Evolutionary conservation across 2,888 invertebrate species (phyloP), one percentile per base, ranked within the genome.

Genomic region (Phrixothrix hirtus): DNA sequence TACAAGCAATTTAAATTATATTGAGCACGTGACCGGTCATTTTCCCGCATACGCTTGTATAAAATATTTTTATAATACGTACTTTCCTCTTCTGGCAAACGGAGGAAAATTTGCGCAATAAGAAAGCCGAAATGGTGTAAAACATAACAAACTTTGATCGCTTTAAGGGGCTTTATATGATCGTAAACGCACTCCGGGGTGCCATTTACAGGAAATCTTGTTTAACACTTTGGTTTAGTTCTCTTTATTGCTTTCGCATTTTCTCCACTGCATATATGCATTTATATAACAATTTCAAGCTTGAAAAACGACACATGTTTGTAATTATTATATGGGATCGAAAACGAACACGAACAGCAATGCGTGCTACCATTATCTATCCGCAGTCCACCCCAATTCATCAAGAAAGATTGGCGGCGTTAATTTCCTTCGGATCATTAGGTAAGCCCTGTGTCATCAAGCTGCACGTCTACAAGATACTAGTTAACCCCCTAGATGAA

Each of bases 341-440:
- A 21, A 21, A 21, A 21, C 3, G 21, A 21, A 21, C 21, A 21
- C 21, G 21, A 7, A 21, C 21, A 21, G 4, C 7, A 7, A 21
- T 7, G 21, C 21, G 21, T 5, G 7, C 4, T 21, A 53, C 48
- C 48, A 57, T 57, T 57, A 57, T 53, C 55, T 48, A 41, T 49
- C 43, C 42, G 26, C 41, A 57, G 55, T 43, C 57, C 48, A 41
- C 60, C 59, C 61, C 55, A 61, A 64, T 64, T 64, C 64, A 64
- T 64, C 64, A 64, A 57, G 59, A 58, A 49, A 63, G 64, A 64
- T 64, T 60, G 62, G 62, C 63, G 58, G 60, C 55, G 60, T 60
- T 64, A 64, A 64, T 64, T 64, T 61, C 61, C 39, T 57, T 52
- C 61, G 64, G 60, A 62, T 64, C 64, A 64, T 64, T 64, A 64